Percentiles rank a stretch among this genome's conserved stretches.
Conservation (phyloP, 2,797 vertebrate genomes). For the Acipenser transmontanus region DNA sequence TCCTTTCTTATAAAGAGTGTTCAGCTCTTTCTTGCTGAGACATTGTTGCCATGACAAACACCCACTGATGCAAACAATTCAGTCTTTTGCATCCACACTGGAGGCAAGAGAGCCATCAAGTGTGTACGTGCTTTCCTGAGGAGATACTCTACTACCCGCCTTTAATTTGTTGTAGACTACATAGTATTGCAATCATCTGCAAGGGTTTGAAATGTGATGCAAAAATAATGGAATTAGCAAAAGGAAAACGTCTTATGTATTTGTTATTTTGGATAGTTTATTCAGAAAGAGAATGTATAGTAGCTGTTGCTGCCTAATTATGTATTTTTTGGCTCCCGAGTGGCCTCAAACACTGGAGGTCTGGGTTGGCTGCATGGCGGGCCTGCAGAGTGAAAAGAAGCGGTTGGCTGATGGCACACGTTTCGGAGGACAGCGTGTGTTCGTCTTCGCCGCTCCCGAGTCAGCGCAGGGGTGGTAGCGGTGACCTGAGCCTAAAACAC, state of each 20-base stretch:
- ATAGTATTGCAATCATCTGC: conserved; percentile 16
- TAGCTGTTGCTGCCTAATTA: no score
- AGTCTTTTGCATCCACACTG: conserved; percentile 15
- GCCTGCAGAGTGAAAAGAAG: no score
- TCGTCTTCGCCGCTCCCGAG: no score
- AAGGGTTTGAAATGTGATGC: conserved; percentile 16
- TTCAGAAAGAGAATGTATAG: no score
- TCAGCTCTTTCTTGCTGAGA: not conserved
- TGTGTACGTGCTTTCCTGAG: conserved; percentile 17
- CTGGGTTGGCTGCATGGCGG: no score
- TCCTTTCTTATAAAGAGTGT: conserved; percentile 2
- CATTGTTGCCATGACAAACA: conserved; percentile 26
- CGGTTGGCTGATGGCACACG: no score
- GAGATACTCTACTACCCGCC: conserved; percentile 10
- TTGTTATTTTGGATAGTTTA: no score
- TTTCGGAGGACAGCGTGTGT: no score
- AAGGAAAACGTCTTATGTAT: conserved; percentile 13
- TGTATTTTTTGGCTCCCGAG: no score
- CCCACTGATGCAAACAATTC: conserved; percentile 10
- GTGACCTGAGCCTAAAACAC: no score
- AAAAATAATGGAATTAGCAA: conserved; percentile 27
- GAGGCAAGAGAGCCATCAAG: conserved; percentile 19
- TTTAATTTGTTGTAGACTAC: conserved; percentile 30
- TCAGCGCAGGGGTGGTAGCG: no score
- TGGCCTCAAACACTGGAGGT: no score